A percentile compares a stretch with the other conserved stretches of the same genome.
phyloP scores from a whole-genome alignment of 2,113 vertebrate species.

The Macrotus californicus region DNA sequence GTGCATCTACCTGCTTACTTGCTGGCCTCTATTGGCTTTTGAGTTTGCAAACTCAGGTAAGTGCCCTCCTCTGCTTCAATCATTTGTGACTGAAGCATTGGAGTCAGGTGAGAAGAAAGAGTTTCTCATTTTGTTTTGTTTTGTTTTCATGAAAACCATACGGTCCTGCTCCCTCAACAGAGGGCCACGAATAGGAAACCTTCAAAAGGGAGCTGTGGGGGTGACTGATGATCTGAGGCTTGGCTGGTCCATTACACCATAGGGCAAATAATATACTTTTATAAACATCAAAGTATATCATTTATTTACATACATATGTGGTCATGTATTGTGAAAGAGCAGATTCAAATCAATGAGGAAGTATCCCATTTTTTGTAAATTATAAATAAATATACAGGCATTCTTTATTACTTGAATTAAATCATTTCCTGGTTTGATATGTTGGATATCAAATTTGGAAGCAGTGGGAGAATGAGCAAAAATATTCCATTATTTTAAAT shows the following conservation, averaged over 20 bases:
- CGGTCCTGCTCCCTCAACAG: not conserved
- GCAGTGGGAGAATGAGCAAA: not conserved
- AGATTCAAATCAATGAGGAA: not conserved
- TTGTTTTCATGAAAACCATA: not conserved
- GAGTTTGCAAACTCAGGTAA: not conserved
- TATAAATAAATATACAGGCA: not conserved
- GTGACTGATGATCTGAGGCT: not conserved
- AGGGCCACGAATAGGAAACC: not conserved
- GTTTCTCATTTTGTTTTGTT: not conserved
- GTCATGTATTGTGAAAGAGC: not conserved
- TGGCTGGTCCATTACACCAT: not conserved
- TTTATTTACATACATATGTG: not conserved
- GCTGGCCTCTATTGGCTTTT: not conserved
- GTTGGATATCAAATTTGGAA: slow-evolving; percentile 15
- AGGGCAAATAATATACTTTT: not conserved
- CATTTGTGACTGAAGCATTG: not conserved
- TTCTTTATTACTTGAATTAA: not conserved
- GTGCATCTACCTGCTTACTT: not conserved
- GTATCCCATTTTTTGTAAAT: not conserved
- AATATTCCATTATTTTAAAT: not conserved
- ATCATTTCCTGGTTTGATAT: not conserved
- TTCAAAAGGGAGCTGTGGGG: not conserved
- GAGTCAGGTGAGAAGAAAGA: not conserved
- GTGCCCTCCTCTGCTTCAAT: not conserved
- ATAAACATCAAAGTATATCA: not conserved